Evolutionary conservation across 2,797 vertebrate genomes (phyloP).

Genomic region (Sebastiscus albofasciatus): DNA sequence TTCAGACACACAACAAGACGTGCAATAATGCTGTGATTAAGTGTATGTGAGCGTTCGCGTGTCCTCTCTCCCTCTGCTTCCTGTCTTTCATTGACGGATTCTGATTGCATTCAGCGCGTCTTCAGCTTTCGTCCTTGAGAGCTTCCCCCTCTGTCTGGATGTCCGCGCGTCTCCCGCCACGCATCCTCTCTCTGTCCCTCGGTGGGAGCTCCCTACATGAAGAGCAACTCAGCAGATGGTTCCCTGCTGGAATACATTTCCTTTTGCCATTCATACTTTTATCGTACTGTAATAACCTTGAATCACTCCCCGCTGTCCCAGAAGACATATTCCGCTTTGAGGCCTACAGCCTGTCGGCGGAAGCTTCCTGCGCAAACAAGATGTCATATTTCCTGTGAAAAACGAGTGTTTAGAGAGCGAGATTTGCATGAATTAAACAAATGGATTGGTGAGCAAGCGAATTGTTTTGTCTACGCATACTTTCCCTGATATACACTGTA

Average conservation of each 20-base stretch:
- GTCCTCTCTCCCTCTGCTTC: slow-evolving; percentile 35
- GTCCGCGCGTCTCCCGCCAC: slow-evolving; percentile 25
- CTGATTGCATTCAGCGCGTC: slow-evolving; percentile 4
- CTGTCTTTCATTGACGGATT: slow-evolving; percentile 27
- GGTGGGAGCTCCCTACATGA: slow-evolving; percentile 44
- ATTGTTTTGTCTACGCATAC: slow-evolving; percentile 27
- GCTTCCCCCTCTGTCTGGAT: slow-evolving; percentile 53
- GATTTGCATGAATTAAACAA: slow-evolving; percentile 37
- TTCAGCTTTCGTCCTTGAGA: slow-evolving; percentile 68
- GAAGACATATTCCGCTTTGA: slow-evolving; percentile 44
- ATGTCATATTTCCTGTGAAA: slow-evolving; percentile 46
- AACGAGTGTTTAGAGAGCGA: background rate
- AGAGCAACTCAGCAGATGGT: slow-evolving; percentile 70
- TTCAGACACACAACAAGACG: slow-evolving; percentile 21
- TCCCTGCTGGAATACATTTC: slow-evolving; percentile 67
- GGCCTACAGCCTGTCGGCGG: slow-evolving; percentile 3
- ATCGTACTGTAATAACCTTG: slow-evolving; percentile 58
- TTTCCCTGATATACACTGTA: slow-evolving; percentile 6
- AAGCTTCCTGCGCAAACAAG: slow-evolving; percentile 47
- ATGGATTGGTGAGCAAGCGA: background rate
- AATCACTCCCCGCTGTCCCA: slow-evolving; percentile 27
- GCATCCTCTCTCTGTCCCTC: slow-evolving; percentile 51
- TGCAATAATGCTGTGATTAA: slow-evolving; percentile 34
- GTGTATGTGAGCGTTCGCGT: slow-evolving; percentile 13
- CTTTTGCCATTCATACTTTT: slow-evolving; percentile 60